Evolutionary conservation across 2,113 vertebrate genomes (phyloP).

Genomic region (Sisor rabdophorus): DNA sequence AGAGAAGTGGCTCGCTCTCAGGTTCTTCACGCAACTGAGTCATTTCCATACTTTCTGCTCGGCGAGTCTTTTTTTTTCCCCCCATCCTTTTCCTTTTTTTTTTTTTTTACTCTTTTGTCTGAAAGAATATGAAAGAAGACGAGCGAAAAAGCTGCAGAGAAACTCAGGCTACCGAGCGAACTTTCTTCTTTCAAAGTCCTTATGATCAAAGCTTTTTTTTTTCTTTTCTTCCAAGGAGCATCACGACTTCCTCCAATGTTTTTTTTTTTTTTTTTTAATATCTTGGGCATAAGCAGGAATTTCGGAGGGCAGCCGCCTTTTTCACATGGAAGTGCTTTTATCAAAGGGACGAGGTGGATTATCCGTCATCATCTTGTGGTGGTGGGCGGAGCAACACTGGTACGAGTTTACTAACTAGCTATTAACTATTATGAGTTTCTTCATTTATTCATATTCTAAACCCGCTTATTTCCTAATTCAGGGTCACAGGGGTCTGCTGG

Average conservation of each 20-base stretch:
- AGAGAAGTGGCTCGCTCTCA: neutral
- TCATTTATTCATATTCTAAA: too few species aligned
- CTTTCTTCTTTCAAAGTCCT: constrained; percentile 70
- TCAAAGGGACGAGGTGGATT: constrained; percentile 50
- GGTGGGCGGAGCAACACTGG: neutral
- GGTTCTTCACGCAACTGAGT: neutral
- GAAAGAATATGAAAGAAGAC: constrained; percentile 26
- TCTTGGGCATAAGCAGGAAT: neutral
- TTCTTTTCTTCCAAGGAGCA: constrained; percentile 18
- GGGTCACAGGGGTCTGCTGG: too few species aligned
- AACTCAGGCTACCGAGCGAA: constrained; percentile 59
- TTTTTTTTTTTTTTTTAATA: neutral
- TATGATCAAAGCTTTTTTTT: constrained; percentile 64
- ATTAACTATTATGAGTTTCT: too few species aligned
- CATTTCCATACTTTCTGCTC: constrained; percentile 19
- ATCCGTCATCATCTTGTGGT: neutral
- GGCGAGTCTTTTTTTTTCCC: neutral
- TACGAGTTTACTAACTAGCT: neutral
- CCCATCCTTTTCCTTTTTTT: too few species aligned
- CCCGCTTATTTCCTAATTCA: too few species aligned
- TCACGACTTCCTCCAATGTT: constrained; percentile 27
- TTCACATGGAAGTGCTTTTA: constrained; percentile 49
- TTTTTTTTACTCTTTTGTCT: constrained; percentile 27
- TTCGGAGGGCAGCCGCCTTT: neutral
- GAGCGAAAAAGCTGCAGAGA: constrained; percentile 32